These are phyloP conservation scores for Enoplosus armatus DNA, from an alignment of 2,797 vertebrate species.

Conservation along the genomic window DNA sequence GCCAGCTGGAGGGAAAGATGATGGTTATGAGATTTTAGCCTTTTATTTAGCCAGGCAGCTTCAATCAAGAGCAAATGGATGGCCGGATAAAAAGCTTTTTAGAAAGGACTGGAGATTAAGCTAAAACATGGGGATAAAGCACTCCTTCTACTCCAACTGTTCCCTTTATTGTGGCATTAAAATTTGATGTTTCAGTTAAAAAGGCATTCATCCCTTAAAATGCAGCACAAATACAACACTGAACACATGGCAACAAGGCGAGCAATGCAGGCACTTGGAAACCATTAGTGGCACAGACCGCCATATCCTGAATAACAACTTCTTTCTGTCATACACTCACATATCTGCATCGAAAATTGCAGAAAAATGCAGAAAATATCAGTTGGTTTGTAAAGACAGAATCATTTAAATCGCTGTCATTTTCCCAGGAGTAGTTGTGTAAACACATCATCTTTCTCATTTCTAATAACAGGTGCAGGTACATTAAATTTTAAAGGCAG, in stretches of 20 bases:
- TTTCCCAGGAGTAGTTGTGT: constrained; percentile 47
- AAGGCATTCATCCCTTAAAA: constrained; percentile 58
- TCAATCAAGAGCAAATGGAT: constrained; percentile 59
- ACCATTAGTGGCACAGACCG: constrained; percentile 17
- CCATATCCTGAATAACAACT: not conserved
- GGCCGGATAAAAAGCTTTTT: constrained; percentile 53
- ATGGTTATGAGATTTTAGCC: constrained; percentile 54
- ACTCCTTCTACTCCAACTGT: constrained; percentile 18
- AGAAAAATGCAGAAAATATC: constrained; percentile 10
- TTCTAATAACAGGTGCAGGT: constrained; percentile 53
- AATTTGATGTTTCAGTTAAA: constrained; percentile 48
- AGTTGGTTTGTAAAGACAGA: constrained; percentile 16
- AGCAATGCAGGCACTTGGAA: constrained; percentile 34
- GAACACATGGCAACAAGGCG: constrained; percentile 39
- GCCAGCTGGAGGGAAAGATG: constrained; percentile 52
- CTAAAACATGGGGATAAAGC: constrained; percentile 34
- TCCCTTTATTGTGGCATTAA: constrained; percentile 60
- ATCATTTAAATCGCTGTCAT: constrained; percentile 48
- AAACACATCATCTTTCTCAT: constrained; percentile 51
- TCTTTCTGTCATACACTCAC: not conserved
- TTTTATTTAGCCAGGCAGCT: constrained; percentile 50
- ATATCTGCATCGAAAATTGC: constrained; percentile 14
- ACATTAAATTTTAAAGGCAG: constrained; percentile 58
- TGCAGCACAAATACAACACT: constrained; percentile 37
- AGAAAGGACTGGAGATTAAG: constrained; percentile 45